Evolutionary conservation across 1,140 invertebrate genomes (phyloP).

Genomic region (Nasonia giraulti): DNA sequence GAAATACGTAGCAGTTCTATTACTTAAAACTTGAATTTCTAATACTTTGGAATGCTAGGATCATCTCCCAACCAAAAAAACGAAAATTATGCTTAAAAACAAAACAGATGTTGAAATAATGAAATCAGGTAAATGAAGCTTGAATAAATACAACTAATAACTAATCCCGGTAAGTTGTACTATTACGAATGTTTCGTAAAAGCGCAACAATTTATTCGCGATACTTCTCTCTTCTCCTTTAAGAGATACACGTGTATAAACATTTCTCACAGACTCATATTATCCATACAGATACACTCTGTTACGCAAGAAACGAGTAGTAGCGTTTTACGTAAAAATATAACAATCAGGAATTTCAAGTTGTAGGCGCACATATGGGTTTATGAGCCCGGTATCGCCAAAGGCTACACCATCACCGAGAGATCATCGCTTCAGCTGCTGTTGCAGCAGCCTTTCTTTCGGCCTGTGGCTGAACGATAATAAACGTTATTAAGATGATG

Average conservation of each 20-base stretch:
- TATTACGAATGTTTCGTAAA: background rate
- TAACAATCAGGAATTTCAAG: slow-evolving; percentile 23
- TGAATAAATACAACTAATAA: background rate
- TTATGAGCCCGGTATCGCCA: background rate
- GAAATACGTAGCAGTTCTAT: no score
- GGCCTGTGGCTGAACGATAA: background rate
- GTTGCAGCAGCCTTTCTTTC: background rate
- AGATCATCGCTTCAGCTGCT: background rate
- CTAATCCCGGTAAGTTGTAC: background rate
- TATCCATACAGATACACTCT: background rate
- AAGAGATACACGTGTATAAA: background rate
- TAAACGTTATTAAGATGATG: slow-evolving; percentile 20
- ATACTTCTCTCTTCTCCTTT: background rate
- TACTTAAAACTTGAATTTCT: no score
- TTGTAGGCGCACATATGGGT: background rate
- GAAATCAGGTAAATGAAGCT: no score
- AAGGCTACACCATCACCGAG: background rate
- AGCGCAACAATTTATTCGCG: background rate
- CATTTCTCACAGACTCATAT: background rate
- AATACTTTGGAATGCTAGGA: no score
- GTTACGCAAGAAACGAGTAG: background rate
- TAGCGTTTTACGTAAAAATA: slow-evolving; percentile 31
- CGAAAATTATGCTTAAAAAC: no score
- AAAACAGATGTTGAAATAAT: no score
- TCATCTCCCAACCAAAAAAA: no score